Conservation (phyloP, 2,113 vertebrate genomes). For the Lepus europaeus region DNA sequence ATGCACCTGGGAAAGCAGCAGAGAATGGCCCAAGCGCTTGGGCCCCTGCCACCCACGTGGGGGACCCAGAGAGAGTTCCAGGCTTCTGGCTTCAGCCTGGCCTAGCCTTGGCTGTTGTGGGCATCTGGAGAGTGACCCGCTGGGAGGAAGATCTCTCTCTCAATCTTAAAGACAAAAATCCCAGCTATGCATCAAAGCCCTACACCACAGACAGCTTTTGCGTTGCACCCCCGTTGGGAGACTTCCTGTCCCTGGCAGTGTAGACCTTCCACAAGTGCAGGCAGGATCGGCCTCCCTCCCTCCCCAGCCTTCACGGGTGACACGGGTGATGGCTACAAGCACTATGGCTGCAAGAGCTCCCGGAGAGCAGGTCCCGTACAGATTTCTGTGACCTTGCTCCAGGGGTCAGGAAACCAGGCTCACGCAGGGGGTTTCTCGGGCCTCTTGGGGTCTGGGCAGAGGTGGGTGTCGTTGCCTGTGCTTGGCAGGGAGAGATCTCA, state of each 20-base stretch:
- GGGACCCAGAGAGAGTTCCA: too few species aligned
- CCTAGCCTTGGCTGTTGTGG: too few species aligned
- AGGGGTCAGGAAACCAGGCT: not conserved
- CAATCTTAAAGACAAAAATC: too few species aligned
- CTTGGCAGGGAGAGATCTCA: not conserved
- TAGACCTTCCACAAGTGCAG: not conserved
- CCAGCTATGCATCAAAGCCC: too few species aligned
- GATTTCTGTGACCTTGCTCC: not conserved
- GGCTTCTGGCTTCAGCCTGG: too few species aligned
- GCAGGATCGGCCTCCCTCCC: not conserved
- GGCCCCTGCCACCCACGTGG: too few species aligned
- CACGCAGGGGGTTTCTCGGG: not conserved
- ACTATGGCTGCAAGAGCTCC: not conserved
- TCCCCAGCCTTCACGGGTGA: not conserved
- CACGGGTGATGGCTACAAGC: not conserved
- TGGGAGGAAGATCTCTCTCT: too few species aligned
- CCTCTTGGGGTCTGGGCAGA: not conserved
- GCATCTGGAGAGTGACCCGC: too few species aligned
- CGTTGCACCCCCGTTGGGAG: not conserved
- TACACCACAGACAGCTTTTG: not conserved
- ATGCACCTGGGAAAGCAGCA: too few species aligned
- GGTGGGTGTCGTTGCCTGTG: not conserved
- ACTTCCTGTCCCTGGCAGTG: not conserved
- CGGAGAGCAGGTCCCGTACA: not conserved
- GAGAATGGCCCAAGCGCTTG: too few species aligned